phyloP scores from a whole-genome alignment of 2,113 vertebrate genomes.

The Serilophus lunatus region DNA sequence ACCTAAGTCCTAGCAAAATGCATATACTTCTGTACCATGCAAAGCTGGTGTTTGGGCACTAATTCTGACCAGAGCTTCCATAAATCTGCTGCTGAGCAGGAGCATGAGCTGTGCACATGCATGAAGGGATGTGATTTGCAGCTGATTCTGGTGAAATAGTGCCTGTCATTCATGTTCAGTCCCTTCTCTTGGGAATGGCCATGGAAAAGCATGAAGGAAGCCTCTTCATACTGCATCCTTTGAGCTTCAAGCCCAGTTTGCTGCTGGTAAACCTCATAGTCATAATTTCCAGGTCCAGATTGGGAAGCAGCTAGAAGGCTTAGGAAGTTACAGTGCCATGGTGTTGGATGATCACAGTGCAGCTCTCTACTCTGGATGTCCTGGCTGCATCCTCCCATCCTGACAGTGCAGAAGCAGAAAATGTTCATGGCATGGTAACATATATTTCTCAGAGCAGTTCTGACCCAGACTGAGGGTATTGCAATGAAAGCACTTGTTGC shows the following conservation, averaged over 20 bases:
- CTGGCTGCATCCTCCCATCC: neutral
- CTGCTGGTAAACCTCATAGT: neutral
- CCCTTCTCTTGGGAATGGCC: neutral
- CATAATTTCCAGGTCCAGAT: neutral
- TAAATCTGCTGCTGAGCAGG: neutral
- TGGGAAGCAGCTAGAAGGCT: neutral
- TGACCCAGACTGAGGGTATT: neutral
- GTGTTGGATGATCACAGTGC: rapidly evolving
- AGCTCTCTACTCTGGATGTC: neutral
- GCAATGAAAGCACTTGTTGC: neutral
- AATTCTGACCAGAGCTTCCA: neutral
- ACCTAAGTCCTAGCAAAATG: neutral
- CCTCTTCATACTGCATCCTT: neutral
- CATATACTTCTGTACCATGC: neutral
- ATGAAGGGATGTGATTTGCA: neutral
- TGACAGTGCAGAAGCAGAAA: neutral
- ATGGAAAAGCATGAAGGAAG: neutral
- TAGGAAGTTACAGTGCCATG: neutral
- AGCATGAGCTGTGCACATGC: neutral
- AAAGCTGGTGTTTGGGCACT: neutral
- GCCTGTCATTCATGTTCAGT: neutral
- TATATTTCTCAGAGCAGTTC: neutral
- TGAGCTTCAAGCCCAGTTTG: neutral
- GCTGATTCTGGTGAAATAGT: neutral
- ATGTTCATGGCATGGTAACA: neutral